Evolutionary conservation across 1,140 invertebrate genomes (phyloP), one percentile per base, ranked within the genome.

Genomic region (Chironomus striatipennis): DNA sequence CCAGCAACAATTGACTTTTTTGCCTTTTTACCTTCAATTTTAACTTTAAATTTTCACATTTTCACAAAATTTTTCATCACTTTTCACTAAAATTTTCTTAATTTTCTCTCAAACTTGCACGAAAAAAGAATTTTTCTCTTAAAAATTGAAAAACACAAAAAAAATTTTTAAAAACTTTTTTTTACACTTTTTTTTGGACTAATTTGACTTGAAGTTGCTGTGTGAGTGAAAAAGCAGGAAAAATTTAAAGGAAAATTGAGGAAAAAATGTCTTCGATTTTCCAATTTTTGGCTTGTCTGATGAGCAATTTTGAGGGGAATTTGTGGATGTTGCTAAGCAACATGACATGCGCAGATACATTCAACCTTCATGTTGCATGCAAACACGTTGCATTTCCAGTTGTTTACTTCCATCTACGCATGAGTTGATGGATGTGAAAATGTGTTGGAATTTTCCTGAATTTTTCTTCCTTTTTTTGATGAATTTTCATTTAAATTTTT

Each of bases 161-260:
- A 57, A 57, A 47, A 47, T 47, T 15, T 57, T 57, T 15, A n/a
- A 12, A n/a, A 12, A n/a, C n/a, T 57, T 57, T 57, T 57, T n/a
- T 57, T 57, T 4, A 57, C 12, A 57, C 0, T n/a, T 57, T 57
- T 57, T 15, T n/a, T 57, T 12, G 10, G 47, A 15, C 47, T 57
- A 57, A 57, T 57, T 57, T 57, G 47, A 57, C 47, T 57, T 57
- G n/a, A 57, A 57, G 47, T 57, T 57, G 12, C 47, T 57, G 47
- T 57, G 47, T 57, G 47, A 57, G n/a, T 57, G 47, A 57, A n/a
- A 12, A 57, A 2, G 24, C 5, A 34, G 24, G 24, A 34, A 34
- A 34, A 34, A n/a, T n/a, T 47, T 47, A 47, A 12, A 8, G 43
- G 15, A 47, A 47, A 47, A 57, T n/a, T 57, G 47, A 57, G n/a